Base-by-base conservation (phyloP, 2,797 vertebrate species). In the Thripadectes ignobilis region DNA sequence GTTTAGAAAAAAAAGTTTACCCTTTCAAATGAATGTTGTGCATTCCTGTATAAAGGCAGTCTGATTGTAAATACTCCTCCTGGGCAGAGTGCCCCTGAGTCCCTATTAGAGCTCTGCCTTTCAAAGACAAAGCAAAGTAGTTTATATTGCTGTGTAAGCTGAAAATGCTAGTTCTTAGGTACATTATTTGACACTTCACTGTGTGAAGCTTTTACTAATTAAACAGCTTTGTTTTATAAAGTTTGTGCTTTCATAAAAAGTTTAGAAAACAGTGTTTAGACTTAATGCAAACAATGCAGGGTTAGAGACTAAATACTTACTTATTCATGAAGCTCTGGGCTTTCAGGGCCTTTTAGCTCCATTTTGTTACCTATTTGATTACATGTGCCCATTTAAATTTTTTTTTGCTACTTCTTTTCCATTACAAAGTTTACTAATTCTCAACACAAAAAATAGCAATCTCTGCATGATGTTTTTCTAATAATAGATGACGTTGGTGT, bases 181-280 rank as follows among this genome's bases (percentile, higher is more conserved):
- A 81, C 36, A n/a, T 63, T 88, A 63, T 91, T 94, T 87, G 78
- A 67, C 54, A 72, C 20, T 87, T 88, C 67, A 54, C 72, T 58
- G 16, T 52, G 30, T 81, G 85, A 91, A 81, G 39, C 18, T 89
- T 80, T 92, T 91, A 91, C 54, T 83, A 93, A 85, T 92, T 95
- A 92, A 95, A 92, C 34, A 92, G 46, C 23, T 61, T 54, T 83
- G 65, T 67, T 90, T 95, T 74, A 62, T 6, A 2, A 93, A 91
- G 57, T 75, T 84, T 86, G 14, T 92, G 71, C 54, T 38, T 92
- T 91, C 39, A 87, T 69, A 76, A 65, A 79, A 91, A 85, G 36
- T 88, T 91, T 51, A 89, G 59, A 67, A 95, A 88, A 83, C 4
- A 66, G 16, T 43, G 22, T 62, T 29, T 89, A 74, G 23, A 14